These are phyloP conservation scores for Oxyruncus cristatus DNA, from an alignment of 2,113 vertebrate species.

Conservation along the genomic window DNA sequence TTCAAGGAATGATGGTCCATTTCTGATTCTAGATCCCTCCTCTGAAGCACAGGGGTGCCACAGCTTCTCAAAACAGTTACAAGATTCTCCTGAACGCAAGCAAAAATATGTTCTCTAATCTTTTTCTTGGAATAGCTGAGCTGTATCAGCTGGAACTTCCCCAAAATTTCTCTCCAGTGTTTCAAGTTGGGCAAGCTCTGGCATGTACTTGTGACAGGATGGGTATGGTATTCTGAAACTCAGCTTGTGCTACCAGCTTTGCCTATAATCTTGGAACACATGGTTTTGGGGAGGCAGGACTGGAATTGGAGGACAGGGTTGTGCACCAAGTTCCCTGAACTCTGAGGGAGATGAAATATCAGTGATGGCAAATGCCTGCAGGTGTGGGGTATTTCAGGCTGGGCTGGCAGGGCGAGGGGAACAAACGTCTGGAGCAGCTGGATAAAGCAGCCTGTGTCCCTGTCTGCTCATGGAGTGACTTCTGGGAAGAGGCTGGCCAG, in stretches of 20 bases:
- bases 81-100: background rate
- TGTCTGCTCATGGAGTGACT: background rate
- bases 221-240: background rate
- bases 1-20: background rate
- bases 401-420: background rate
- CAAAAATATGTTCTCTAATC: background rate
- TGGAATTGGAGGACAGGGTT: background rate
- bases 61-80: background rate
- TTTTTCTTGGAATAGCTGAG: constrained; percentile 30
- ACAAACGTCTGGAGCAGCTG: background rate
- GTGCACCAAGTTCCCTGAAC: background rate
- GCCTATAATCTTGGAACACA: background rate
- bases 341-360: background rate
- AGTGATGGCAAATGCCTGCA: background rate
- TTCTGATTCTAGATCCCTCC: background rate
- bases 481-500: background rate
- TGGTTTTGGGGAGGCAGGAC: background rate
- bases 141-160: constrained; percentile 17
- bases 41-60: background rate
- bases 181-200: background rate
- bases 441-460: background rate
- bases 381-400: constrained; percentile 6
- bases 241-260: constrained; percentile 8
- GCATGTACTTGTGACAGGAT: constrained; percentile 12
- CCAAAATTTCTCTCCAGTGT: background rate